Evolutionary conservation across 2,113 vertebrate species (phyloP).

Genomic region (Sula dactylatra): DNA sequence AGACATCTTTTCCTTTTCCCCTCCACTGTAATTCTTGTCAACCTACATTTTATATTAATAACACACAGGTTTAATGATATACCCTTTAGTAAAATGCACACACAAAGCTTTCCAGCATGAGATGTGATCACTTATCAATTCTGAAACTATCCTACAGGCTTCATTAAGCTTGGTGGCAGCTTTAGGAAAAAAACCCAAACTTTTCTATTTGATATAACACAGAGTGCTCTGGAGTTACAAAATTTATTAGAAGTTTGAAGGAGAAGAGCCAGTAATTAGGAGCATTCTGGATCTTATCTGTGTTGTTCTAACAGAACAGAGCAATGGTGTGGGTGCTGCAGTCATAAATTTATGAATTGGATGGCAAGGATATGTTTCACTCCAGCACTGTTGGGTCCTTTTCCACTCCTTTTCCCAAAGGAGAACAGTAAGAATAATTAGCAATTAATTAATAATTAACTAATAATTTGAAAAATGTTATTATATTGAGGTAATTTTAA

Average conservation of each 20-base stretch:
- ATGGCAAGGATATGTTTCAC: not conserved
- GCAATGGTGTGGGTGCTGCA: not conserved
- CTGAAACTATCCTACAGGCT: not conserved
- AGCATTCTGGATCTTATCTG: not conserved
- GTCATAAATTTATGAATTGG: not conserved
- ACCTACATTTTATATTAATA: slow-evolving; percentile 4
- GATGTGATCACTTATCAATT: not conserved
- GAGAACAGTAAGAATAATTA: not conserved
- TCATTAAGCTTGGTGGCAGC: not conserved
- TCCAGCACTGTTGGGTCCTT: not conserved
- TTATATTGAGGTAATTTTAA: not conserved
- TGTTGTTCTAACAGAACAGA: not conserved
- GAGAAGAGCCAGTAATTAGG: not conserved
- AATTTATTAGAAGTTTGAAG: not conserved
- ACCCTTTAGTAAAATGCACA: not conserved
- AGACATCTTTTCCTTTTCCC: not conserved
- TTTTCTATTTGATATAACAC: not conserved
- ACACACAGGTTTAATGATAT: not conserved
- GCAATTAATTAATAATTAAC: not conserved
- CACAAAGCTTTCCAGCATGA: not conserved
- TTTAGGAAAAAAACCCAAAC: not conserved
- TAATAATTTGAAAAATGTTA: not conserved
- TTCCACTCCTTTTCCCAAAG: not conserved
- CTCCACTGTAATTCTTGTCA: not conserved
- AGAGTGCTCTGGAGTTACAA: not conserved